Evolutionary conservation across 2,797 vertebrate genomes (phyloP), one percentile per base, ranked within the genome.

Genomic region (Geotrypetes seraphini): DNA sequence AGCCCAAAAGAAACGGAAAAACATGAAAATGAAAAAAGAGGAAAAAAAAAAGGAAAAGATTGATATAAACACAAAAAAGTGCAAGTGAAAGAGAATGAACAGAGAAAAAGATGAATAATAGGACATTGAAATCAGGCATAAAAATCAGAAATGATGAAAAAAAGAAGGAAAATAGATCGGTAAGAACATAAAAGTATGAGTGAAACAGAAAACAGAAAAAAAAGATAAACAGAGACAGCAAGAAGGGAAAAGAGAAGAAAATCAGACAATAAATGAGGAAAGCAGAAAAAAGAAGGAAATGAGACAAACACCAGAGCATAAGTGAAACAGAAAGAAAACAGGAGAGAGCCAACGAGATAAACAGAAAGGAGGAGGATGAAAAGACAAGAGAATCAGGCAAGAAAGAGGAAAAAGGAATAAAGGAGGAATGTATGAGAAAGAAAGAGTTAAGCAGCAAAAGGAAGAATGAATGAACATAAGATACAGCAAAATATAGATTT

Each of bases 401-500:
- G 8, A 27, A 5, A 8, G 27, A 8, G 27, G 5, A 7, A 7
- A 5, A 5, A 5, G 8, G 7, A 27, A 5, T 7, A n/a, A n/a
- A n/a, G 8, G 5, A 5, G 5, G 7, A 27, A 4, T 7, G 8
- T 5, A n/a, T n/a, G n/a, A 8, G 5, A 7, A 5, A 27, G 5
- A 5, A 5, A 8, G 8, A 4, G 27, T 12, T n/a, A n/a, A n/a
- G n/a, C n/a, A n/a, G n/a, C n/a, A 2, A 2, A 19, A 29, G 28
- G 70, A 70, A 5, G 5, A 17, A 20, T 16, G 16, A 10, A 29
- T 47, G 57, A 9, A 8, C 12, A 26, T 10, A 17, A 16, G 7
- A 23, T 21, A 22, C 13, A 7, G 4, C 16, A 7, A 10, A 27
- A 16, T n/a, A n/a, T n/a, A n/a, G n/a, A n/a, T n/a, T n/a, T n/a